These are phyloP conservation scores for Parazoanthus swiftii DNA, from an alignment of 92 coral and sea anemone species.

Conservation along the genomic window DNA sequence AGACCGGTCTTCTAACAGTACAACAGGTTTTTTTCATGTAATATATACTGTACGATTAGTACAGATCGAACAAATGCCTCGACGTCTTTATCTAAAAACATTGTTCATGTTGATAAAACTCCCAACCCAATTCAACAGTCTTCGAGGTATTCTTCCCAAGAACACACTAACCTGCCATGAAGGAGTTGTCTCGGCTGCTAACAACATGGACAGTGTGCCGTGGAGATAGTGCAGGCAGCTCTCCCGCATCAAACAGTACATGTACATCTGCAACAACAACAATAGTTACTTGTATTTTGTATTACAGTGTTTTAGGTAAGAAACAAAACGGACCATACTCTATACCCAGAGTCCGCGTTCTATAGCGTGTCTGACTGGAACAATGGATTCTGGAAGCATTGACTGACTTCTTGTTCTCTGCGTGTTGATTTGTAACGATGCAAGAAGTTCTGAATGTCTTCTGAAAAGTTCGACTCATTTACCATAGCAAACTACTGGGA, in stretches of 20 bases:
- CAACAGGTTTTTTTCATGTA: background rate
- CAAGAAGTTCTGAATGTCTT: background rate
- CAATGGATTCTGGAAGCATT: background rate
- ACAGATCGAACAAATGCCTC: background rate
- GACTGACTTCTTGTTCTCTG: background rate
- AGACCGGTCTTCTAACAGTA: no score
- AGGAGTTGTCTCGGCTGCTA: constrained; percentile 64
- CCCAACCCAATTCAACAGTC: background rate
- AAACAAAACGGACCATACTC: background rate
- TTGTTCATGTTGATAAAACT: background rate
- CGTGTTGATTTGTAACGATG: background rate
- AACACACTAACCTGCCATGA: constrained; percentile 80
- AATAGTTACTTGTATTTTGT: background rate
- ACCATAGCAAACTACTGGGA: background rate
- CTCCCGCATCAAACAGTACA: constrained; percentile 86
- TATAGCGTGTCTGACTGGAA: background rate
- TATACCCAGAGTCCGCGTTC: background rate
- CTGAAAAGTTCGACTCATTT: background rate
- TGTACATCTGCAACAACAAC: constrained; percentile 75
- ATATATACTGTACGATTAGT: background rate
- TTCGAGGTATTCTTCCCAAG: background rate
- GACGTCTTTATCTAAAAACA: no score
- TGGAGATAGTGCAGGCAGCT: constrained; percentile 77
- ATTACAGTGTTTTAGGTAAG: background rate
- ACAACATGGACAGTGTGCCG: constrained; percentile 65